These are phyloP conservation scores for Drosophila emarginata DNA, from an alignment of 2,888 invertebrate species.

Conservation along the genomic window DNA sequence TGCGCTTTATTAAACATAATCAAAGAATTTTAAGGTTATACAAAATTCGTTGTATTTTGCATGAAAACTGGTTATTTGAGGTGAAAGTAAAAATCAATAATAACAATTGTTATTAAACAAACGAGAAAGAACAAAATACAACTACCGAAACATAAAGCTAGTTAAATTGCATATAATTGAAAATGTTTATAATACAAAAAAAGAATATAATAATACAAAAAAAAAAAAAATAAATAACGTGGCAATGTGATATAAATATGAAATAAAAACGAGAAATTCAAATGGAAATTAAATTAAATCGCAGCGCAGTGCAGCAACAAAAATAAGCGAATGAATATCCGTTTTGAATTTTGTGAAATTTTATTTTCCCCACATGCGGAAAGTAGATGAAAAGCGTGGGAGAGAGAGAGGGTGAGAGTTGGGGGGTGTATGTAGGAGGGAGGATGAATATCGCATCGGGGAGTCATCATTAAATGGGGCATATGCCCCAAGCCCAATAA, in stretches of 20 bases:
- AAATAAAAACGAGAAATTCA: constrained; percentile 1
- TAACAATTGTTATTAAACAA: constrained; percentile 19
- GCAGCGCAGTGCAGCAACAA: constrained; percentile 24
- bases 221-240: constrained; percentile 16
- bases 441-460: not conserved
- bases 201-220: not conserved
- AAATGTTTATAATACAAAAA: constrained; percentile 11
- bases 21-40: not conserved
- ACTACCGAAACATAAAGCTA: not conserved
- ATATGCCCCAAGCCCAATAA: constrained; percentile 46
- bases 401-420: not conserved
- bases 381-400: not conserved
- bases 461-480: constrained; percentile 21
- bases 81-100: constrained; percentile 6
- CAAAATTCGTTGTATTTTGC: not conserved
- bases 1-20: no score
- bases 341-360: constrained; percentile 30
- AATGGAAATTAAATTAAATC: constrained; percentile 40
- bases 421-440: not conserved
- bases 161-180: constrained; percentile 9
- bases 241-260: constrained; percentile 7
- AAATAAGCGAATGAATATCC: constrained; percentile 40
- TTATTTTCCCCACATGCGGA: constrained; percentile 10
- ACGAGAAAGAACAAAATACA: constrained; percentile 4
- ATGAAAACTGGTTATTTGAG: not conserved